phyloP scores from a whole-genome alignment of 1,140 invertebrate species.

The Cyrtorhinus lividipennis region DNA sequence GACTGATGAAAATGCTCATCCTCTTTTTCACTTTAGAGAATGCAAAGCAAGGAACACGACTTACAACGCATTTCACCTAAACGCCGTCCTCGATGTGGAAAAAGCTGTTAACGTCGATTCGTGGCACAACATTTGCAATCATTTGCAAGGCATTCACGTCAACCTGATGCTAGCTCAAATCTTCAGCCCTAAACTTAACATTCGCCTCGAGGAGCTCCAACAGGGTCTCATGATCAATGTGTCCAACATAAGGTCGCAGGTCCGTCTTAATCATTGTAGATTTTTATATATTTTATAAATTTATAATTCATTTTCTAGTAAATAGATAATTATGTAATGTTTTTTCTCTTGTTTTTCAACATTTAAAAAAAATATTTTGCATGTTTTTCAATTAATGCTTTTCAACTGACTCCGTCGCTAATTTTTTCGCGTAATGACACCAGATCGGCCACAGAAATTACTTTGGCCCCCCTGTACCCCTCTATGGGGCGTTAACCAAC shows the following conservation, averaged over 20 bases:
- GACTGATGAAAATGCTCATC: too few species aligned
- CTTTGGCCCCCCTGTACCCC: neutral
- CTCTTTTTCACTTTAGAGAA: neutral
- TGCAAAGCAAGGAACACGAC: slow-evolving; percentile 9
- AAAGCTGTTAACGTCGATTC: slow-evolving; percentile 40
- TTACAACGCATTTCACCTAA: slow-evolving; percentile 39
- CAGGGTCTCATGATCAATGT: slow-evolving; percentile 48
- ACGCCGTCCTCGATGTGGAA: slow-evolving; percentile 46
- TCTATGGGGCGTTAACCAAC: neutral
- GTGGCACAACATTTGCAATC: slow-evolving; percentile 40
- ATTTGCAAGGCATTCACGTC: slow-evolving; percentile 34
- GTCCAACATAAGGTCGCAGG: slow-evolving; percentile 40
- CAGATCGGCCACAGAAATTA: slow-evolving; percentile 1
- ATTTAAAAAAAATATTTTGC: too few species aligned
- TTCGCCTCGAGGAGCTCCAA: slow-evolving; percentile 45
- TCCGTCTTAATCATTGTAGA: too few species aligned
- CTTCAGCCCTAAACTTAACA: slow-evolving; percentile 40
- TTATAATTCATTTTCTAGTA: too few species aligned
- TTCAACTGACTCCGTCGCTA: too few species aligned
- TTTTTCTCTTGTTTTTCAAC: too few species aligned
- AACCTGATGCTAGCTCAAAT: slow-evolving; percentile 34
- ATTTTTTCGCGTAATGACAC: too few species aligned
- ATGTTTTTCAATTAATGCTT: too few species aligned
- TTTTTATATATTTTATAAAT: too few species aligned
- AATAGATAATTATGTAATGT: too few species aligned